Base-by-base conservation (phyloP, 2,113 vertebrate genomes). In the Aspiorhynchus laticeps region DNA sequence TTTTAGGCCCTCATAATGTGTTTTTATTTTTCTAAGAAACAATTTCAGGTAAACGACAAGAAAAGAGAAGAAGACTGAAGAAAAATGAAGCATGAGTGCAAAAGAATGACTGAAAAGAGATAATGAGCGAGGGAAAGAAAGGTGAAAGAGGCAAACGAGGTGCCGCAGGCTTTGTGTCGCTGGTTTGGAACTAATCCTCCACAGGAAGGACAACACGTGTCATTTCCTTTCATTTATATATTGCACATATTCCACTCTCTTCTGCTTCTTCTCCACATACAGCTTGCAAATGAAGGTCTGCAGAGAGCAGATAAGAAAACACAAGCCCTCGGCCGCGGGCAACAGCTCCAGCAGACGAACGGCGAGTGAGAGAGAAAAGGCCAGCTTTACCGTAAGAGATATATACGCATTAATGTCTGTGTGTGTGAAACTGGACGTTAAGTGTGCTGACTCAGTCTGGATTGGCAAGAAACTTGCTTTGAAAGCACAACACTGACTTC, bases 191-290 rank as follows among this genome's bases (percentile, higher is more conserved):
- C 71, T 76, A 46, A 76, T 76, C 74, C 74, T 26, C 41, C 38
- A 76, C 74, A 76, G 74, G 74, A 76, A 48, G 74, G 41, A 76
- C 74, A 76, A 48, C 74, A 76, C 74, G n/a, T 76, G 74, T 76
- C 74, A 76, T 76, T 76, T 76, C 74, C 74, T 76, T 76, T 76
- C 74, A 48, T 76, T 76, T 76, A 76, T 31, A 67, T 28, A 48
- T 48, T 28, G n/a, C 41, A 14, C n/a, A 76, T 76, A 17, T 75
- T 75, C 69, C 36, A 24, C 69, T 73, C 36, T 73, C 69, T 74
- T 74, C 71, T 74, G 71, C 21, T 41, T 41, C 41, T 75, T 75
- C 74, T 46, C 38, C 74, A 48, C 74, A 76, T 4, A 76, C n/a
- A 43, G 41, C 41, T 76, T 76, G 74, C 74, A 76, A 76, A 76